A percentile compares a stretch with the other conserved stretches of the same genome.
Evolutionary conservation across 1,140 invertebrate genomes (phyloP).

Genomic region (Pseudomyrmex flavicornis): DNA sequence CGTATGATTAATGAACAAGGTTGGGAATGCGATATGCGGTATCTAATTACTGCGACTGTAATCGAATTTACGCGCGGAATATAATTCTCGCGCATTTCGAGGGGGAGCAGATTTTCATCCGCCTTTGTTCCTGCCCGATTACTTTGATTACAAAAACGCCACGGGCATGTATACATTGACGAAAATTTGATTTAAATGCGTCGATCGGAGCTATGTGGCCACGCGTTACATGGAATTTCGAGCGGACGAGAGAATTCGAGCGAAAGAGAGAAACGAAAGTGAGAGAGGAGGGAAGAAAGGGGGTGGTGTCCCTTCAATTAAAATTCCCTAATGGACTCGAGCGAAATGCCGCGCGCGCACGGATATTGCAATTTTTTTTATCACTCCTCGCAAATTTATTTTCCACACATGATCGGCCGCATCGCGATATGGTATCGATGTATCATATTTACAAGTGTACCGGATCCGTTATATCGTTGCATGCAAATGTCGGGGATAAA

Average conservation of each 20-base stretch:
- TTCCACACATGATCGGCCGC: constrained; percentile 19
- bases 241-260: constrained; percentile 9
- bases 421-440: constrained; percentile 25
- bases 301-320: constrained; percentile 11
- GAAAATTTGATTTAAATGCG: constrained; percentile 52
- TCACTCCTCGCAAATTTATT: constrained; percentile 49
- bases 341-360: constrained; percentile 24
- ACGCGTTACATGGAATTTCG: constrained; percentile 33
- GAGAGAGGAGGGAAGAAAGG: not conserved
- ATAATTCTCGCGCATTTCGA: constrained; percentile 21
- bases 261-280: not conserved
- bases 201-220: not conserved
- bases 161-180: not conserved
- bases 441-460: constrained; percentile 34
- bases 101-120: not conserved
- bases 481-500: not conserved
- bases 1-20: constrained; percentile 54
- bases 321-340: constrained; percentile 39
- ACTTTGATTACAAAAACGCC: constrained; percentile 59
- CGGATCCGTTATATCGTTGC: constrained; percentile 22
- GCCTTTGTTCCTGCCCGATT: constrained; percentile 36
- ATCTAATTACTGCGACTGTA: constrained; percentile 45
- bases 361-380: constrained; percentile 48
- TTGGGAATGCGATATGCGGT: constrained; percentile 38
- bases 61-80: constrained; percentile 45